Evolutionary conservation across 2,113 vertebrate genomes (phyloP).

Genomic region (Trochalopteron elliotii): DNA sequence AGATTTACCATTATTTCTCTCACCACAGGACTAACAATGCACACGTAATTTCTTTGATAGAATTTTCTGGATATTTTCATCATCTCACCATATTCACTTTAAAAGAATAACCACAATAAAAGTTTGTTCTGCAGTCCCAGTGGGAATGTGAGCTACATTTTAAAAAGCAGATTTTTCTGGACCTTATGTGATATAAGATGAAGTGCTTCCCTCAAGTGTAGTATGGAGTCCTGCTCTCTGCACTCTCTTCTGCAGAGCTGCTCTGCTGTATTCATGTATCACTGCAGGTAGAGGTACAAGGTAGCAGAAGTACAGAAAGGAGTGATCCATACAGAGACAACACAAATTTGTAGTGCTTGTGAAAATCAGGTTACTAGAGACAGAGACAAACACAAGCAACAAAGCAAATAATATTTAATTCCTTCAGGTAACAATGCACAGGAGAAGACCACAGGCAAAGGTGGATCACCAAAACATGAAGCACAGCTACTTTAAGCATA

Average conservation of each 20-base stretch:
- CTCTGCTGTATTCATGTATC: not conserved
- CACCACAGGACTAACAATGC: not conserved
- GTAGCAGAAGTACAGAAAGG: not conserved
- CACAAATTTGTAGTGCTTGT: not conserved
- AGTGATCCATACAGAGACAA: not conserved
- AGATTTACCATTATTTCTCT: not conserved
- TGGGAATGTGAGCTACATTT: not conserved
- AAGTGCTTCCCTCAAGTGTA: not conserved
- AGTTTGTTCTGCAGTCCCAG: not conserved
- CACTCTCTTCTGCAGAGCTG: not conserved
- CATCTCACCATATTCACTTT: not conserved
- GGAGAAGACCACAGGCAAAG: not conserved
- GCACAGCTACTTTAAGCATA: not conserved
- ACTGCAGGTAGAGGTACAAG: not conserved
- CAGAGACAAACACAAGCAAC: not conserved
- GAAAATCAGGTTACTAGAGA: not conserved
- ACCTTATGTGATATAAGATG: not conserved
- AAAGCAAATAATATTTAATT: not conserved
- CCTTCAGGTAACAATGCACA: not conserved
- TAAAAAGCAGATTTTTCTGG: not conserved
- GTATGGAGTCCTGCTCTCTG: not conserved
- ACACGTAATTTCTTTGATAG: not conserved
- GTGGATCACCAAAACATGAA: not conserved
- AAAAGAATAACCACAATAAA: not conserved
- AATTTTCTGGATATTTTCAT: not conserved